phyloP scores from a whole-genome alignment of 2,797 vertebrate genomes.

The Chrosomus eos region DNA sequence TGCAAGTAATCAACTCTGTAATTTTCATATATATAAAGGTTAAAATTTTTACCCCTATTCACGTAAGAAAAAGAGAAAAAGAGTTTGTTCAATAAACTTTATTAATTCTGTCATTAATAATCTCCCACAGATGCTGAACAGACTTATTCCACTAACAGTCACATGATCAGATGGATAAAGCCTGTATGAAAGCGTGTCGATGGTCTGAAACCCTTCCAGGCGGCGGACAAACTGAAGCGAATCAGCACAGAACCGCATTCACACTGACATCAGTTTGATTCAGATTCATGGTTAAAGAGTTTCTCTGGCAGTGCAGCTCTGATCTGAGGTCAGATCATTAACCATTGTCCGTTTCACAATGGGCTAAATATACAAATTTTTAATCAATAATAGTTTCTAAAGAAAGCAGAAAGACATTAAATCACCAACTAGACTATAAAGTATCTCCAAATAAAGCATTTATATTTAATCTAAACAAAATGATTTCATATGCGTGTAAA shows the following conservation, averaged over 20 bases:
- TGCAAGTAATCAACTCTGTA: too few relatives aligned
- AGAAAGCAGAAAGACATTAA: neutral
- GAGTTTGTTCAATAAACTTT: conserved; percentile 10
- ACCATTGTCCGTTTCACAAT: too few relatives aligned
- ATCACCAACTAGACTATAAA: neutral
- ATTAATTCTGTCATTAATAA: neutral
- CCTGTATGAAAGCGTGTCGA: neutral
- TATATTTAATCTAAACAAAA: neutral
- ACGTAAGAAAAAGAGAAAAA: too few relatives aligned
- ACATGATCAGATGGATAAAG: neutral
- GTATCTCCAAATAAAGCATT: neutral
- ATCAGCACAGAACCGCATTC: neutral
- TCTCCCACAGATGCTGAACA: conserved; percentile 5
- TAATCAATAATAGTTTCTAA: neutral
- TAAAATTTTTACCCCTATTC: too few relatives aligned
- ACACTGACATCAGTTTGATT: neutral
- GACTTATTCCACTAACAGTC: conserved; percentile 5
- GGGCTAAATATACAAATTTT: too few relatives aligned
- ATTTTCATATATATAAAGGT: too few relatives aligned
- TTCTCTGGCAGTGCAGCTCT: conserved; percentile 9
- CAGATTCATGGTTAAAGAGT: neutral
- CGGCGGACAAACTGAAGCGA: neutral
- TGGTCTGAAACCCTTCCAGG: neutral
- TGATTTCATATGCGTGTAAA: neutral
- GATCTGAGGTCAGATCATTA: conserved; percentile 13